Percentiles rank a stretch among this genome's conserved stretches.
These are phyloP conservation scores for Rhyacophila evoluta DNA, from an alignment of 2,888 invertebrate species.

Conservation along the genomic window DNA sequence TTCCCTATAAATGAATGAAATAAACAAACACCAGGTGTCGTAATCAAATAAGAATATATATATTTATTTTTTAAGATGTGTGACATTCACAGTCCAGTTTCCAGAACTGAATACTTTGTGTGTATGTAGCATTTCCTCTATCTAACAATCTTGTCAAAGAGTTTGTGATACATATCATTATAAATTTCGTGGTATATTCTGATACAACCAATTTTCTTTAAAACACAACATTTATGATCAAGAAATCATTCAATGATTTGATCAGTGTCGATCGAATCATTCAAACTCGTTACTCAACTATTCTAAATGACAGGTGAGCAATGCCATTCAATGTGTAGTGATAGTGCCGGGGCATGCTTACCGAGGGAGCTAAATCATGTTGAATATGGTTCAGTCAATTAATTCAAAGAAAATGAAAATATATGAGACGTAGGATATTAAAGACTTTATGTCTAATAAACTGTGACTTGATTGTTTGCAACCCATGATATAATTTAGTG, in stretches of 20 bases:
- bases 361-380: not conserved
- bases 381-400: no score
- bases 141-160: not conserved
- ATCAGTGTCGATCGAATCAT: not conserved
- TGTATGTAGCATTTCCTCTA: not conserved
- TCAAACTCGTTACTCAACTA: not conserved
- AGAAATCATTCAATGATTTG: not conserved
- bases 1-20: not conserved
- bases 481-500: no score
- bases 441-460: no score
- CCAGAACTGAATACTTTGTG: not conserved
- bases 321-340: slow-evolving; percentile 33
- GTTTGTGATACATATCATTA: not conserved
- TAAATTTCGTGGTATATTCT: no score
- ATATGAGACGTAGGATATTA: no score
- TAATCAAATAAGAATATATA: not conserved
- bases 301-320: not conserved
- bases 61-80: not conserved
- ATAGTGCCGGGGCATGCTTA: slow-evolving; percentile 46
- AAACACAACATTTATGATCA: not conserved
- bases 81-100: slow-evolving; percentile 5
- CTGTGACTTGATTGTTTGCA: no score
- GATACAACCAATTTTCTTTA: no score
- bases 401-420: no score
- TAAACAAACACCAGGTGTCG: not conserved